These are phyloP conservation scores for Phylloscopus trochiloides DNA, from an alignment of 2,113 vertebrate species.

Conservation along the genomic window DNA sequence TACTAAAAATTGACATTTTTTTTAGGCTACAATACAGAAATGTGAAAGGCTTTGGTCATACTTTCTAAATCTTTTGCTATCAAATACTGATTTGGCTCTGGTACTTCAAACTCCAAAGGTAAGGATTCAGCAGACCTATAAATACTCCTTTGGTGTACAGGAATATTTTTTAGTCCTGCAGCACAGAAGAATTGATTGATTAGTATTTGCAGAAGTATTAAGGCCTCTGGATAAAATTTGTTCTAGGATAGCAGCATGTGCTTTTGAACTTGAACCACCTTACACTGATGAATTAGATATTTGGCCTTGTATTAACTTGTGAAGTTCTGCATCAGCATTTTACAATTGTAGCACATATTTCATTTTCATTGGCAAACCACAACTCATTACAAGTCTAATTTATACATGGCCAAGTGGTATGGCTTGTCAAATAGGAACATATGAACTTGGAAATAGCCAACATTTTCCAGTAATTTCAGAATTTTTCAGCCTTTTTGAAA, in stretches of 20 bases:
- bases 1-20: neutral
- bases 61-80: neutral
- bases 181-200: neutral
- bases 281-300: neutral
- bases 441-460: neutral
- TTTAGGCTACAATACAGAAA: neutral
- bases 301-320: neutral
- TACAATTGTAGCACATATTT: neutral
- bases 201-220: neutral
- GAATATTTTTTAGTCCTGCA: neutral
- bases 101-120: neutral
- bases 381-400: neutral
- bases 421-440: neutral
- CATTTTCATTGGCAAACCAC: constrained; percentile 18
- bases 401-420: neutral
- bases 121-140: neutral
- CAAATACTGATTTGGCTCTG: neutral
- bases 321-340: constrained; percentile 1
- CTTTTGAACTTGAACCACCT: neutral
- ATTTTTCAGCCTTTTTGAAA: neutral
- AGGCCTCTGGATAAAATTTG: neutral
- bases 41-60: neutral
- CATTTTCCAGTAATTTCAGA: neutral
- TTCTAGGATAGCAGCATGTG: neutral
- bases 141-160: neutral